phyloP scores from a whole-genome alignment of 2,888 invertebrate genomes.

The Carabus problematicus region DNA sequence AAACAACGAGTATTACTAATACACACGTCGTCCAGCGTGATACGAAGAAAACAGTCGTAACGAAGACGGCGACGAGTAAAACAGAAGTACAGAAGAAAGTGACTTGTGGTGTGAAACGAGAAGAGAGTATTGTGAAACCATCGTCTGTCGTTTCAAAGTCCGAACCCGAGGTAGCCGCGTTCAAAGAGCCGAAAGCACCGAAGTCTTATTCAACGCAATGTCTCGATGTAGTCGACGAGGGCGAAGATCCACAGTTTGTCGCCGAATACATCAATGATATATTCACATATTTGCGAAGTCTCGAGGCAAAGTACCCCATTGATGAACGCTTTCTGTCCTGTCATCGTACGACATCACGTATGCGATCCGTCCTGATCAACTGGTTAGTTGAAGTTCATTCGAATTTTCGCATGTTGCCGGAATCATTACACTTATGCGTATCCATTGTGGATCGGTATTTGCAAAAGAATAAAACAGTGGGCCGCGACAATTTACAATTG shows the following conservation, averaged over 20 bases:
- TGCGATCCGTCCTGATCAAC: conserved; percentile 89
- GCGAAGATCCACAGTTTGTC: conserved; percentile 77
- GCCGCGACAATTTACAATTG: conserved; percentile 70
- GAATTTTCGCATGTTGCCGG: conserved; percentile 83
- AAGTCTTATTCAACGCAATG: conserved; percentile 23
- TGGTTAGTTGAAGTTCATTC: conserved; percentile 94
- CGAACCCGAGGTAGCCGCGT: background rate
- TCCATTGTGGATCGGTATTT: conserved; percentile 90
- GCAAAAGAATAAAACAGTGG: conserved; percentile 65
- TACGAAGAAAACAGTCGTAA: conserved; percentile 41
- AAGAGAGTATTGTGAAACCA: conserved; percentile 42
- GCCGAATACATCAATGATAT: conserved; percentile 90
- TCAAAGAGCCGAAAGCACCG: background rate
- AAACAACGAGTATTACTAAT: conserved; percentile 18
- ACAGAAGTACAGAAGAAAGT: conserved; percentile 5
- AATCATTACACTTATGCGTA: conserved; percentile 89
- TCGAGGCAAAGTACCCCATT: conserved; percentile 77
- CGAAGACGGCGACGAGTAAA: conserved; percentile 39
- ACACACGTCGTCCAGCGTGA: conserved; percentile 34
- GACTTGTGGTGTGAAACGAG: conserved; percentile 29
- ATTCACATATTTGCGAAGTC: conserved; percentile 77
- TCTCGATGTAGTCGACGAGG: conserved; percentile 5
- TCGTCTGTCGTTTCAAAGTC: background rate
- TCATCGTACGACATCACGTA: conserved; percentile 78
- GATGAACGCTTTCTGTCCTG: conserved; percentile 70